A percentile compares a stretch with the other conserved stretches of the same genome.
phyloP scores from a whole-genome alignment of 92 coral and sea anemone genomes.

The Siderastrea siderea region DNA sequence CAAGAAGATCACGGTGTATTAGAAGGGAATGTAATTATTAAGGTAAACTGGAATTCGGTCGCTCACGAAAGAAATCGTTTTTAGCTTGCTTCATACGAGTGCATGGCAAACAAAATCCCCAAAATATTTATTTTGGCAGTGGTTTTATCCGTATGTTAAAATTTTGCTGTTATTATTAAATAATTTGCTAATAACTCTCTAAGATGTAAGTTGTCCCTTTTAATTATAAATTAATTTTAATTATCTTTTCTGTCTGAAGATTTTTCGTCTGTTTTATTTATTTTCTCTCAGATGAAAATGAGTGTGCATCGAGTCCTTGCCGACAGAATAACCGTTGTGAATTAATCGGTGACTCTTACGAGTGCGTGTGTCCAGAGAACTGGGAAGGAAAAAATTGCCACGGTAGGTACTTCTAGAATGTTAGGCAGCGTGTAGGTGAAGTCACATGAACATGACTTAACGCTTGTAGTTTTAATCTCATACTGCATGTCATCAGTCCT shows the following conservation, averaged over 20 bases:
- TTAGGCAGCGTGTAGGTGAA: not conserved
- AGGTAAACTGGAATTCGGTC: too few relatives aligned
- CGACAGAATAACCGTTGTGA: not conserved
- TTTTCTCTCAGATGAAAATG: constrained; percentile 13
- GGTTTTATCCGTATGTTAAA: too few relatives aligned
- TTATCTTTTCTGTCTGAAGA: not conserved
- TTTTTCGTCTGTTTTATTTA: not conserved
- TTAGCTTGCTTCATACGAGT: too few relatives aligned
- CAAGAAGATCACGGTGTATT: too few relatives aligned
- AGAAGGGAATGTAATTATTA: too few relatives aligned
- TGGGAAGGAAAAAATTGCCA: constrained; percentile 19
- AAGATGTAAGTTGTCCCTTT: too few relatives aligned
- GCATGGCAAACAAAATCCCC: too few relatives aligned
- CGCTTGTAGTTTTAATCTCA: not conserved
- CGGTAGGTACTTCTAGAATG: not conserved
- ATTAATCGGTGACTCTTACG: constrained; percentile 1
- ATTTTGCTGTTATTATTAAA: too few relatives aligned
- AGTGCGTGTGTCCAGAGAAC: constrained; percentile 5
- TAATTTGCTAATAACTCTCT: too few relatives aligned
- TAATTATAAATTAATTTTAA: not conserved
- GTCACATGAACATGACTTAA: not conserved
- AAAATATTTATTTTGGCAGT: too few relatives aligned
- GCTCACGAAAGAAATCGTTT: too few relatives aligned
- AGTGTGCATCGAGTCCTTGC: constrained; percentile 13
- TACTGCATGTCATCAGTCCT: too few relatives aligned